Evolutionary conservation across 2,113 vertebrate genomes (phyloP), one percentile per base, ranked within the genome.

Genomic region (Pitta sordida): DNA sequence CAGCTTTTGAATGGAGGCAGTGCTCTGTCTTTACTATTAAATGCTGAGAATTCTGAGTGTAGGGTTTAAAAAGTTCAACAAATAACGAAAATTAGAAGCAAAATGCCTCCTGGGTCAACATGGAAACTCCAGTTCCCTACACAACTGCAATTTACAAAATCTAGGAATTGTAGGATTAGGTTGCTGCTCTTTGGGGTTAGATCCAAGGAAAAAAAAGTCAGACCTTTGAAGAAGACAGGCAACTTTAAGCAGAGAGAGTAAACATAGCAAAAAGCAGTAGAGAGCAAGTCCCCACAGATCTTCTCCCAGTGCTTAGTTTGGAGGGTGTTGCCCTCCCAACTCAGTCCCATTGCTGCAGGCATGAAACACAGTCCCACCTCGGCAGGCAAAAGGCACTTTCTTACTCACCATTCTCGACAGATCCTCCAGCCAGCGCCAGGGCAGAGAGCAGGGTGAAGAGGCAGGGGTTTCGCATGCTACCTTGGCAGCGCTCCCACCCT

Each of bases 331-430:
- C 86, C 83, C 83, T 95, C 95, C n/a, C 59, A 20, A 36, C 67
- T 73, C 44, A 13, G 93, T 83, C 93, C 91, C 64, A 13, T 67
- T 9, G 93, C 97, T 94, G 48, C 41, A 4, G 93, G 96, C 94
- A 52, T 20, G 32, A 63, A 74, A 51, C 62, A 7, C 26, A 2
- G 36, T 70, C 91, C 73, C 90, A 79, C 64, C 53, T 89, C 3
- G 21, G 74, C 44, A 79, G 63, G 83, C 5, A 21, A 88, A 80
- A 89, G 74, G 62, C 9, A 2, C 73, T 93, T 74, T 91, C 11
- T 58, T 84, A 96, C 98, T 95, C 98, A 99, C 98, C 97, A 24
- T 63, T 88, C 53, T 17, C 26, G 4, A 69, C 87, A 68, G 96
- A 70, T 76, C 77, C 39, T n/a, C 53, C 27, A 5, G 90, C 41